Evolutionary conservation across 2,888 invertebrate species (phyloP).

Genomic region (Lamellibrachia satsuma): DNA sequence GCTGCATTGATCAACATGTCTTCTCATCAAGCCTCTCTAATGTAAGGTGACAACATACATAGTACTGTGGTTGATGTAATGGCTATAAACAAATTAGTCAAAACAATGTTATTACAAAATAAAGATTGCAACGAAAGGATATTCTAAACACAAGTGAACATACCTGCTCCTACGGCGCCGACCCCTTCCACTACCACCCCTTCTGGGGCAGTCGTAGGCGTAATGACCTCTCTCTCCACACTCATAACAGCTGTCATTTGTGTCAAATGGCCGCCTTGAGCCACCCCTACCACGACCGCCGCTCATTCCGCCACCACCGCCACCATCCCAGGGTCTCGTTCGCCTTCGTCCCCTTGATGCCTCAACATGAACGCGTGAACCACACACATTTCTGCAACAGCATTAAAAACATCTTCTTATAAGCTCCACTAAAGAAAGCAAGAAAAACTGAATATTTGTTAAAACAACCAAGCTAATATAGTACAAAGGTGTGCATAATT

Average conservation of each 20-base stretch:
- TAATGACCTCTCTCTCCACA: conserved; percentile 93
- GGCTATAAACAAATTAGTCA: not conserved
- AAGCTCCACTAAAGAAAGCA: not conserved
- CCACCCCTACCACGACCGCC: not conserved
- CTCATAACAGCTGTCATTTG: conserved; percentile 92
- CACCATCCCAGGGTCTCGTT: not conserved
- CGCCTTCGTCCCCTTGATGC: conserved; percentile 5
- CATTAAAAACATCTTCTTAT: not conserved
- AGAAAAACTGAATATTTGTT: not conserved
- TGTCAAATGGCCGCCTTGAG: conserved; percentile 71
- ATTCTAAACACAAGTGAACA: not conserved
- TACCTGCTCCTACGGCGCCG: conserved; percentile 10
- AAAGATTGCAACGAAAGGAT: not conserved
- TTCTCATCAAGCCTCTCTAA: not conserved
- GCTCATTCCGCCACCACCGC: not conserved
- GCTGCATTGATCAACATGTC: not conserved
- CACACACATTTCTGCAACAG: not conserved
- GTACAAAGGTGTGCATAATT: no score
- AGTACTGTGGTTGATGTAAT: not conserved
- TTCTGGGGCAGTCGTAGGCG: conserved; percentile 80
- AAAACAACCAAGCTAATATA: no score
- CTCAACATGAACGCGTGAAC: not conserved
- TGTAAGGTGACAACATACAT: not conserved
- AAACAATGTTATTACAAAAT: not conserved
- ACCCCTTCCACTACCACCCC: conserved; percentile 33